Conservation (phyloP, 2,888 invertebrate genomes). For the Drosophila setosimentum region DNA sequence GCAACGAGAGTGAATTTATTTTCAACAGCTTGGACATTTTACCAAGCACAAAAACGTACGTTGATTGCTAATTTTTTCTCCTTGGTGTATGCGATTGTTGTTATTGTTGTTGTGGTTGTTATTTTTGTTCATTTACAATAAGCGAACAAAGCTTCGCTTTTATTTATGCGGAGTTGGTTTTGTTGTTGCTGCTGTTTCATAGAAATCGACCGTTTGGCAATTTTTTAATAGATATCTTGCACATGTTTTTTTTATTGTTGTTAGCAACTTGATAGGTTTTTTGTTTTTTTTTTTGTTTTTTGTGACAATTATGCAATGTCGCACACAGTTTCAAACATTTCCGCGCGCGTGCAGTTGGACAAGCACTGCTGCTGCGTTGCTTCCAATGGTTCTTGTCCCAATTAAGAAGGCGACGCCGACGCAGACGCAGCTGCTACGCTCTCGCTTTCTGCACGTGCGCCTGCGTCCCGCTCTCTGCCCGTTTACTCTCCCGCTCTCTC, state of each 20-base stretch:
- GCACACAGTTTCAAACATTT: constrained; percentile 40
- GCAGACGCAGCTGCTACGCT: constrained; percentile 32
- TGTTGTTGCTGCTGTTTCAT: constrained; percentile 56
- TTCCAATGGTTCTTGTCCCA: constrained; percentile 66
- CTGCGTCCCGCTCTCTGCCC: constrained; percentile 39
- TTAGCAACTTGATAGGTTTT: constrained; percentile 30
- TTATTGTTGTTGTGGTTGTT: constrained; percentile 27
- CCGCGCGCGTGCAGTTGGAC: constrained; percentile 51
- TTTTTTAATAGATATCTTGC: constrained; percentile 58
- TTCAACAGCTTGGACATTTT: constrained; percentile 66
- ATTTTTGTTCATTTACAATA: constrained; percentile 30
- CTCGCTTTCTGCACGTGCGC: constrained; percentile 69
- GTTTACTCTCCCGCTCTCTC: constrained; percentile 27
- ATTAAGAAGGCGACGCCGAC: constrained; percentile 33
- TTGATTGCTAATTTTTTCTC: constrained; percentile 42
- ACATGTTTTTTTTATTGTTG: constrained; percentile 60
- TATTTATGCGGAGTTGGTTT: constrained; percentile 43
- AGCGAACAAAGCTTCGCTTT: constrained; percentile 60
- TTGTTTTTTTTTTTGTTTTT: constrained; percentile 25
- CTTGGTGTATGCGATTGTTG: constrained; percentile 18
- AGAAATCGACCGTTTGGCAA: constrained; percentile 62
- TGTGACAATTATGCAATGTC: constrained; percentile 55
- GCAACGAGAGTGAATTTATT: constrained; percentile 75
- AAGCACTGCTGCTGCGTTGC: constrained; percentile 29
- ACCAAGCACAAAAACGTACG: constrained; percentile 23